Evolutionary conservation across 2,888 invertebrate genomes (phyloP).

Genomic region (Oithona nana): DNA sequence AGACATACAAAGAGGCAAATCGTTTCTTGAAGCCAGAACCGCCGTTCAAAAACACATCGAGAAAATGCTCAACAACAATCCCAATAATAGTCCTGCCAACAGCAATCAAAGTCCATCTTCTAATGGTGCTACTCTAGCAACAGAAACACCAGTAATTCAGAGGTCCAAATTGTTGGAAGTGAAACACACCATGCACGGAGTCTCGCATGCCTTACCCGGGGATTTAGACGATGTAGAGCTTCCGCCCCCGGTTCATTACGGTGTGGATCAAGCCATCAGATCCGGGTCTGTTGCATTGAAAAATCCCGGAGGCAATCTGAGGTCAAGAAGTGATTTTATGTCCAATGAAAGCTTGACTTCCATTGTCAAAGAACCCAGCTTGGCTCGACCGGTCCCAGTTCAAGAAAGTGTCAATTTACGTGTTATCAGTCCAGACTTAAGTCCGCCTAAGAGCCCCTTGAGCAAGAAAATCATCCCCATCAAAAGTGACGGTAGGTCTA

Average conservation of each 20-base stretch:
- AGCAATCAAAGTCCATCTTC: neutral
- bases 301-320: neutral
- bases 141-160: no score
- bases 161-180: neutral
- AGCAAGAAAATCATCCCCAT: slow-evolving; percentile 1
- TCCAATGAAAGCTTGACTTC: neutral
- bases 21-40: slow-evolving; percentile 29
- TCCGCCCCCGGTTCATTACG: slow-evolving; percentile 16
- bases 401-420: neutral
- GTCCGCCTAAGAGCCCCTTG: neutral
- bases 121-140: neutral
- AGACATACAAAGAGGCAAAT: slow-evolving; percentile 1
- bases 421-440: neutral
- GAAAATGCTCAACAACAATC: slow-evolving; percentile 54
- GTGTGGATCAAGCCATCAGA: slow-evolving; percentile 2
- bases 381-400: neutral
- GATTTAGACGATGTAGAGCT: neutral
- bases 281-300: neutral
- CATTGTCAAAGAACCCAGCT: neutral
- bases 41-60: slow-evolving; percentile 70
- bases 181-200: slow-evolving; percentile 17
- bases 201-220: slow-evolving; percentile 3
- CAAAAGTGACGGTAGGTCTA: no score
- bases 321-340: neutral
- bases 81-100: slow-evolving; percentile 30